Evolutionary conservation across 2,113 vertebrate genomes (phyloP).

Genomic region (Gasterosteus aculeatus): DNA sequence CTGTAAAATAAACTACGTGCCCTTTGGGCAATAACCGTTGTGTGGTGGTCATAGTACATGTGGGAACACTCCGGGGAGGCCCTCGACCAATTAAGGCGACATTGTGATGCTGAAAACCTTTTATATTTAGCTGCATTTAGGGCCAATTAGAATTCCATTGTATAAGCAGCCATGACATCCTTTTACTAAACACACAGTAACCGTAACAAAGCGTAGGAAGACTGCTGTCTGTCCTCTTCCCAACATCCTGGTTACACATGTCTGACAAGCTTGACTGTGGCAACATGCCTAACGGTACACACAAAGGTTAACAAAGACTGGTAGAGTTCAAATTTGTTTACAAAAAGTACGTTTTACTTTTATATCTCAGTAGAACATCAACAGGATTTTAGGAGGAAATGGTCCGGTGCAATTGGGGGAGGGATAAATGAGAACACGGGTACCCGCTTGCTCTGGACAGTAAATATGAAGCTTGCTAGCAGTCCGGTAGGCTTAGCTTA

Average conservation of each 20-base stretch:
- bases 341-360: not conserved
- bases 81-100: not conserved
- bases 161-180: not conserved
- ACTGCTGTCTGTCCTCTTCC: constrained; percentile 4
- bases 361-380: not conserved
- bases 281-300: not conserved
- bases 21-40: not conserved
- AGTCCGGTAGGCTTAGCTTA: not conserved
- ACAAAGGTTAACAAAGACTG: not conserved
- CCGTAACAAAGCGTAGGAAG: not conserved
- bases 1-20: not conserved
- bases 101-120: not conserved
- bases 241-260: not conserved
- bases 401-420: not conserved
- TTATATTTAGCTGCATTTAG: not conserved
- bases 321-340: not conserved
- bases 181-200: not conserved
- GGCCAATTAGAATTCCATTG: not conserved
- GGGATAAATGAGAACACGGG: too few species aligned
- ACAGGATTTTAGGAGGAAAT: not conserved
- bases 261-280: not conserved
- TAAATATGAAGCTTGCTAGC: not conserved
- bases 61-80: not conserved
- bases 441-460: not conserved
- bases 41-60: not conserved